Conservation (phyloP, 2,888 invertebrate species). For the Coelinius sp. region DNA sequence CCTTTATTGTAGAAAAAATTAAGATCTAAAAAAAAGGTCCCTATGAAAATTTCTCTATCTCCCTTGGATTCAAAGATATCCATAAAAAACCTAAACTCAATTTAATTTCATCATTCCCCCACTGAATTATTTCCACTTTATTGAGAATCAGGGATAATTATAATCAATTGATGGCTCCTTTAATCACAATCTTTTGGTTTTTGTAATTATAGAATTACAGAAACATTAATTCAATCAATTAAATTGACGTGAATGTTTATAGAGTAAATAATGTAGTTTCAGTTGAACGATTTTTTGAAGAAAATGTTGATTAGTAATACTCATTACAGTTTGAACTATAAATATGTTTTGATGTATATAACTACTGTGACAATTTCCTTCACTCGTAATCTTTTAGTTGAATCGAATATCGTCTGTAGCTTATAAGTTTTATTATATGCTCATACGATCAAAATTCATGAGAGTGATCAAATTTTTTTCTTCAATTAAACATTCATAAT, state of each 20-base stretch:
- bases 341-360: conserved; percentile 14
- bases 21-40: too few relatives aligned
- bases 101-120: too few relatives aligned
- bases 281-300: conserved; percentile 7
- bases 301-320: conserved; percentile 4
- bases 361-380: not conserved
- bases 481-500: not conserved
- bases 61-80: too few relatives aligned
- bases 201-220: not conserved
- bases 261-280: not conserved
- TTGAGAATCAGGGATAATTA: too few relatives aligned
- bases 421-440: conserved; percentile 24
- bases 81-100: too few relatives aligned
- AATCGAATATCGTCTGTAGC: conserved; percentile 2
- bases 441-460: not conserved
- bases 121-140: too few relatives aligned
- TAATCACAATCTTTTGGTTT: too few relatives aligned
- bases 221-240: not conserved
- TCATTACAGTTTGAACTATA: not conserved
- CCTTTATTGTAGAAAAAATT: too few relatives aligned
- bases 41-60: too few relatives aligned
- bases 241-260: too few relatives aligned
- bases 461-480: not conserved
- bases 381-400: not conserved
- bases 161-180: too few relatives aligned